Evolutionary conservation across 2,888 invertebrate genomes (phyloP), one percentile per base, ranked within the genome.

Genomic region (Zelleria hepariella): DNA sequence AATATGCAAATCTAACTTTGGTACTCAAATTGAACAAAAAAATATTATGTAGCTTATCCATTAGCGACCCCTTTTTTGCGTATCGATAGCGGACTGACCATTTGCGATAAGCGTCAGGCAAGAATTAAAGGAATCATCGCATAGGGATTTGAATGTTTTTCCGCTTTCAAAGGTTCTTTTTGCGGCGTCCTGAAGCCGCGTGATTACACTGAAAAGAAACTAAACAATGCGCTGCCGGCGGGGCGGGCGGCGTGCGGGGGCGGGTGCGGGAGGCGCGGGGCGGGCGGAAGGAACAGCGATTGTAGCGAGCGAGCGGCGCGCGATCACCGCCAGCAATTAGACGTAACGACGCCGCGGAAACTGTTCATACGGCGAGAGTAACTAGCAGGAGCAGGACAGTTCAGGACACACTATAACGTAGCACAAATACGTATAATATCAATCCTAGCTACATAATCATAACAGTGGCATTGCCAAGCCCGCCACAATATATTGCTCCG

Each of bases 261-360:
- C 21, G 49, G 49, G 49, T n/a, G 49, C 49, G 49, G 1, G 49
- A 8, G 49, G 49, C 20, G 49, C 65, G 62, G 62, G 62, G 54
- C 61, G 61, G 64, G 62, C 65, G 63, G 60, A 42, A 42, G 32
- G 32, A 42, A 42, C 15, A 10, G 32, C 32, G 32, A 42, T 42
- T 42, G 32, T 42, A 42, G 32, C 32, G 32, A 42, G 32, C 32
- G 32, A n/a, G n/a, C n/a, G 23, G 23, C 24, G 64, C 65, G 69
- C 68, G 73, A 77, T 78, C 74, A 77, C 69, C 69, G 62, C 72
- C 70, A 72, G 69, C 74, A 78, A 78, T 78, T 77, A 79, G 72
- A 70, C 68, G 62, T 49, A 49, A 20, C 49, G 20, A 20, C 49
- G 32, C 32, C 32, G 32, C 15, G 20, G 49, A 21, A 49, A 49